These are phyloP conservation scores for Gobio occitaniae DNA, from an alignment of 2,797 vertebrate genomes.

Conservation along the genomic window DNA sequence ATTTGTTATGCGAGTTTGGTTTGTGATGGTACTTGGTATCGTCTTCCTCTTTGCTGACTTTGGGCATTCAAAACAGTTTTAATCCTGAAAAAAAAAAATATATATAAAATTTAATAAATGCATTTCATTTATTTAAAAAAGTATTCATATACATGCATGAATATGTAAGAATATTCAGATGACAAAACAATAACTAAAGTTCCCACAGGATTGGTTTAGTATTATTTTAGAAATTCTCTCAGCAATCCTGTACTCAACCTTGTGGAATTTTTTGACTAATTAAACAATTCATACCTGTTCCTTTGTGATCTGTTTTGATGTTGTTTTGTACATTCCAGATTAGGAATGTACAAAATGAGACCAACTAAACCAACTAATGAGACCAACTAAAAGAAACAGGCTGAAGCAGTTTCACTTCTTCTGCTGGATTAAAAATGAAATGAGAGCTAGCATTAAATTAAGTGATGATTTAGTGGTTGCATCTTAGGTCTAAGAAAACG, in stretches of 20 bases:
- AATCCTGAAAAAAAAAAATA: conserved; percentile 2
- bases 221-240: not conserved
- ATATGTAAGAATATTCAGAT: not conserved
- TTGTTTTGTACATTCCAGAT: conserved; percentile 30
- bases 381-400: conserved; percentile 47
- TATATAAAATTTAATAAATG: not conserved
- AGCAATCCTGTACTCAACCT: not conserved
- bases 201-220: not conserved
- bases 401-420: conserved; percentile 38
- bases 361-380: conserved; percentile 39
- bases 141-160: not conserved
- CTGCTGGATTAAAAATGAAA: conserved; percentile 26
- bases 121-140: not conserved
- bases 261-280: not conserved
- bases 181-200: not conserved
- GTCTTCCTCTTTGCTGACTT: conserved; percentile 37
- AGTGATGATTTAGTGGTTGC: not conserved
- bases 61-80: conserved; percentile 9
- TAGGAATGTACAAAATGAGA: not conserved
- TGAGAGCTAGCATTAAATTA: not conserved
- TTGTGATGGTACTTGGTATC: not conserved
- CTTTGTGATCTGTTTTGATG: conserved; percentile 21
- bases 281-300: conserved; percentile 39
- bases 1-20: conserved; percentile 6
- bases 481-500: not conserved